phyloP scores from a whole-genome alignment of 2,888 invertebrate genomes.

The Agonopterix heracliana region DNA sequence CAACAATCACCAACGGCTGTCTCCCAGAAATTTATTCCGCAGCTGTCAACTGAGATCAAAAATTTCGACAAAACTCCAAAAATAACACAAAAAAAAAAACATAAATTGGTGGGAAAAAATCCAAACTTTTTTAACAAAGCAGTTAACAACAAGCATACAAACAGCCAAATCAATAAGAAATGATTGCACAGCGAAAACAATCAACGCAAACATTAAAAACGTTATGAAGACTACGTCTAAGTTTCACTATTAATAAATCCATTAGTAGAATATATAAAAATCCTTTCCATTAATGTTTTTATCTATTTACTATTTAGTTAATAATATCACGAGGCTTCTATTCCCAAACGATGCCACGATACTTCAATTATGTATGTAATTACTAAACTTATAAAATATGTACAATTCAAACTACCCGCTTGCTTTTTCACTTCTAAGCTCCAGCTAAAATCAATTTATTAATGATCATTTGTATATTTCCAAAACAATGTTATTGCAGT shows the following conservation, averaged over 20 bases:
- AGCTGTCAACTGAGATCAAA: slow-evolving; percentile 70
- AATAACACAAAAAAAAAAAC: slow-evolving; percentile 40
- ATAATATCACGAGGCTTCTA: slow-evolving; percentile 74
- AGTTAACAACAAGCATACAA: slow-evolving; percentile 51
- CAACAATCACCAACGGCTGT: slow-evolving; percentile 62
- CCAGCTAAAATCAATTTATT: slow-evolving; percentile 45
- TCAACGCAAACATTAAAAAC: slow-evolving; percentile 62
- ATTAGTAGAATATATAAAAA: slow-evolving; percentile 76
- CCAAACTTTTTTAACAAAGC: slow-evolving; percentile 43
- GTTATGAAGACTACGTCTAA: slow-evolving; percentile 62
- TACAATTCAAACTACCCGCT: slow-evolving; percentile 74
- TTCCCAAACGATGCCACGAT: slow-evolving; percentile 66
- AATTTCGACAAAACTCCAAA: slow-evolving; percentile 43
- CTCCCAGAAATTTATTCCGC: slow-evolving; percentile 58
- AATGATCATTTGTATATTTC: slow-evolving; percentile 24
- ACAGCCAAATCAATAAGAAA: slow-evolving; percentile 54
- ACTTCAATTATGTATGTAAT: slow-evolving; percentile 48
- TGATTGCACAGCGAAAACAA: slow-evolving; percentile 74
- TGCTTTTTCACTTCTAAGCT: slow-evolving; percentile 56
- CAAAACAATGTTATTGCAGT: slow-evolving; percentile 31
- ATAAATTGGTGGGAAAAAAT: slow-evolving; percentile 40
- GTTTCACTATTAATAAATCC: slow-evolving; percentile 72
- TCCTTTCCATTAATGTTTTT: slow-evolving; percentile 73
- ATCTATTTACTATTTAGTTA: slow-evolving; percentile 72
- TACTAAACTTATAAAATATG: slow-evolving; percentile 62